Evolutionary conservation across 2,888 invertebrate species (phyloP), one percentile per base, ranked within the genome.

Genomic region (Ferdinandea cuprea): DNA sequence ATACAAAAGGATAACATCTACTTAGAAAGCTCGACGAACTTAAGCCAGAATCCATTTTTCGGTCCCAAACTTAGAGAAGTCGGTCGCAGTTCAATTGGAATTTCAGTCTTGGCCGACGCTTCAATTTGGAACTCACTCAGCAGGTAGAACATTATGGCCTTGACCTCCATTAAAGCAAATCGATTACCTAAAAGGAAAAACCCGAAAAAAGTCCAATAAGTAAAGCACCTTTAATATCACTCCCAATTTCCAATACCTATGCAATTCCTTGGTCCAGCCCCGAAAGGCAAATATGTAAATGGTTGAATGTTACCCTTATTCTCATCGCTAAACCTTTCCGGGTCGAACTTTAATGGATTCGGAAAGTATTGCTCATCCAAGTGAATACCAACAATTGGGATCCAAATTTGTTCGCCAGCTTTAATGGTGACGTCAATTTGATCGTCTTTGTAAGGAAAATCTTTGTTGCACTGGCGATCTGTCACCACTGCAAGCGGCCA

Each of bases 201-300:
- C 8, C 2, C 8, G 8, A 35, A 40, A 11, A 3, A 8, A 19
- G 4, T 17, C 1, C 11, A n/a, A n/a, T 7, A 4, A 4, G 3
- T 13, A n/a, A 21, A 6, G 25, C 9, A n/a, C 35, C n/a, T n/a
- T n/a, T n/a, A 6, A 15, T 3, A 13, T n/a, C 1, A 9, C n/a
- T n/a, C n/a, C n/a, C n/a, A n/a, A n/a, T n/a, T n/a, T n/a, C n/a
- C n/a, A 7, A 32, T 72, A 90, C 93, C 94, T 63, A 94, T 93
- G 85, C 94, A 94, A 86, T 92, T 93, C 68, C 94, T 91, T 0
- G 93, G 94, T 2, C 94, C 94, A 0, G 91, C 35, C 1, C 93
- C 94, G 65, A 93, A 94, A 0, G 93, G 93, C 85, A 92, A 85
- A 78, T 92, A 93, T 0, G 91, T 88, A 46, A 91, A 91, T 0